Percentiles rank a stretch among this genome's conserved stretches.
These are phyloP conservation scores for Telmatherina bonti DNA, from an alignment of 2,797 vertebrate genomes.

Conservation along the genomic window DNA sequence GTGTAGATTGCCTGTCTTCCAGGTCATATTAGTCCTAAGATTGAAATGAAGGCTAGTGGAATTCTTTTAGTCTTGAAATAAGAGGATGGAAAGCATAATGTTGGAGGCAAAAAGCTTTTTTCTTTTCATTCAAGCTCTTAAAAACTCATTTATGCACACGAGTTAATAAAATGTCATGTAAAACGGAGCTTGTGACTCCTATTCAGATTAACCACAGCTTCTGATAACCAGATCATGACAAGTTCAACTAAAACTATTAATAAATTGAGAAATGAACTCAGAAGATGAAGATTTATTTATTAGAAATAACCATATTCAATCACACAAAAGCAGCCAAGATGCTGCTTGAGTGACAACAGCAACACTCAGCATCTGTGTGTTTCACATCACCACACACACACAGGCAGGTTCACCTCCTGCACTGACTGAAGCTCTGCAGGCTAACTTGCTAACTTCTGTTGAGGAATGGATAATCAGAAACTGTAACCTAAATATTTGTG, in stretches of 20 bases:
- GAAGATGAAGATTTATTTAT: constrained; percentile 62
- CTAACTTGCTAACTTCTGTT: constrained; percentile 2
- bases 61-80: no score
- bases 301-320: constrained; percentile 61
- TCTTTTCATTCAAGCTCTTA: no score
- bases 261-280: constrained; percentile 12
- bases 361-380: constrained; percentile 1
- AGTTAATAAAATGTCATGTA: no score
- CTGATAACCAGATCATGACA: background rate
- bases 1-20: no score
- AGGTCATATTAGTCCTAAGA: no score
- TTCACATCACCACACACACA: background rate
- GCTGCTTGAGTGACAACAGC: constrained; percentile 6
- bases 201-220: no score
- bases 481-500: constrained; percentile 7
- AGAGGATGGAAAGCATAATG: no score
- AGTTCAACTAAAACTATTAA: background rate
- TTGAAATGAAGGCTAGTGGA: no score
- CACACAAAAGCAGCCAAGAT: constrained; percentile 47
- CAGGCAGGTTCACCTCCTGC: background rate
- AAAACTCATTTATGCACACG: no score
- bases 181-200: no score
- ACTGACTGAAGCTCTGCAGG: constrained; percentile 5
- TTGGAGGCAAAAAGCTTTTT: no score
- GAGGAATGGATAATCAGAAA: constrained; percentile 32